Evolutionary conservation across 2,113 vertebrate species (phyloP).

Genomic region (Zosterops pallidus): DNA sequence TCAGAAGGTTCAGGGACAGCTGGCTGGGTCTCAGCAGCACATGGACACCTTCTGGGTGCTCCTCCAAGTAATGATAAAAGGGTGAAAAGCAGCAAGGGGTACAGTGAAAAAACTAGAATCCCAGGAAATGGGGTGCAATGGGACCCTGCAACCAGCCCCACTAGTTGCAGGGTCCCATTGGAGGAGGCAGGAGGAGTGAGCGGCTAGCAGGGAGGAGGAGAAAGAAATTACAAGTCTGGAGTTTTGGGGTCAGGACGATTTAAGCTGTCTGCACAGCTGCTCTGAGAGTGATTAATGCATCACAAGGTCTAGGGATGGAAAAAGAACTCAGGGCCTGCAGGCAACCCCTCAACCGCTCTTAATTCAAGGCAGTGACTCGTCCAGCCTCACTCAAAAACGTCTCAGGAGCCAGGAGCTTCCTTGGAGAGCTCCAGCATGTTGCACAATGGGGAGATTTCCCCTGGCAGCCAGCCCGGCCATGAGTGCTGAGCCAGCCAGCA

Average conservation of each 20-base stretch:
- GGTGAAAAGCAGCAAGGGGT: background rate
- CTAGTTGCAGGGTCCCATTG: background rate
- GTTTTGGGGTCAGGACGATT: background rate
- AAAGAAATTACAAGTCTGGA: conserved; percentile 8
- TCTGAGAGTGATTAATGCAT: conserved; percentile 42
- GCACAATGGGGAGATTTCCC: conserved; percentile 38
- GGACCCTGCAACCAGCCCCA: background rate
- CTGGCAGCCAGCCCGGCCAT: background rate
- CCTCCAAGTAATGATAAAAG: background rate
- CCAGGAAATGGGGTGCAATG: background rate
- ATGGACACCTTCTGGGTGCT: background rate
- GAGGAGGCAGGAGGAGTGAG: background rate
- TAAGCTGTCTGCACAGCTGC: background rate
- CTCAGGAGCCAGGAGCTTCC: conserved; percentile 45
- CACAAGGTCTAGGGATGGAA: conserved; percentile 47
- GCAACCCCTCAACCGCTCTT: background rate
- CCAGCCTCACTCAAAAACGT: conserved; percentile 5
- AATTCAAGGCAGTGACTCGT: conserved; percentile 21
- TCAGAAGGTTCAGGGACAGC: background rate
- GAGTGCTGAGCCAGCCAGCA: background rate
- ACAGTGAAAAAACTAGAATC: background rate
- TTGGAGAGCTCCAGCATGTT: background rate
- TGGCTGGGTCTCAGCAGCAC: background rate
- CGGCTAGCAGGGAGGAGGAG: background rate
- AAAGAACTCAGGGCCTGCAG: conserved; percentile 20